Evolutionary conservation across 2,113 vertebrate genomes (phyloP).

Genomic region (Phrynosoma blainvillii): DNA sequence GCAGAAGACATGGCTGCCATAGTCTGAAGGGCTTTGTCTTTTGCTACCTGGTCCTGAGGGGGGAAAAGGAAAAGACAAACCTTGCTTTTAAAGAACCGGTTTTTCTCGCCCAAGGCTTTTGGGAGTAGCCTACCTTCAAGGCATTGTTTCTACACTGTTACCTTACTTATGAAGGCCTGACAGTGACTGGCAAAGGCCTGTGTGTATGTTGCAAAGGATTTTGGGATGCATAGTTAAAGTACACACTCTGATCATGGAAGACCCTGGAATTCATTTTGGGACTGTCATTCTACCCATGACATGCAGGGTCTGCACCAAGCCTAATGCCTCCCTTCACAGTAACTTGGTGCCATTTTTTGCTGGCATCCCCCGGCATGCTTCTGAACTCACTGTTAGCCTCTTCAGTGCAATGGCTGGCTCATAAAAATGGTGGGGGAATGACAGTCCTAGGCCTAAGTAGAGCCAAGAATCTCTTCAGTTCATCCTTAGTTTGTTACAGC

Average conservation of each 20-base stretch:
- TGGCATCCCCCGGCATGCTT: background rate
- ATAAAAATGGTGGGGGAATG: background rate
- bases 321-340: no score
- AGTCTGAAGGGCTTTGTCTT: slow-evolving; percentile 96
- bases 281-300: no score
- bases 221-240: no score
- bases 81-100: background rate
- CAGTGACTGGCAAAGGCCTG: no score
- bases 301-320: no score
- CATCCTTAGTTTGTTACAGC: background rate
- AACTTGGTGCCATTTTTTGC: no score
- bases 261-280: no score
- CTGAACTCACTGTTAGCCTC: background rate
- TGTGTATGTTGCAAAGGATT: no score
- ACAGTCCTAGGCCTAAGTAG: background rate
- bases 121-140: no score
- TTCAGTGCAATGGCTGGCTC: background rate
- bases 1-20: slow-evolving; percentile 96
- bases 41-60: slow-evolving; percentile 93
- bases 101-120: background rate
- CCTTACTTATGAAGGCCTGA: no score
- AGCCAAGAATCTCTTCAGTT: background rate
- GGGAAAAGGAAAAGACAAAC: background rate
- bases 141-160: no score
- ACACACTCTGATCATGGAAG: no score